Conservation (phyloP, 2,888 invertebrate species). For the Watsonalla binaria region DNA sequence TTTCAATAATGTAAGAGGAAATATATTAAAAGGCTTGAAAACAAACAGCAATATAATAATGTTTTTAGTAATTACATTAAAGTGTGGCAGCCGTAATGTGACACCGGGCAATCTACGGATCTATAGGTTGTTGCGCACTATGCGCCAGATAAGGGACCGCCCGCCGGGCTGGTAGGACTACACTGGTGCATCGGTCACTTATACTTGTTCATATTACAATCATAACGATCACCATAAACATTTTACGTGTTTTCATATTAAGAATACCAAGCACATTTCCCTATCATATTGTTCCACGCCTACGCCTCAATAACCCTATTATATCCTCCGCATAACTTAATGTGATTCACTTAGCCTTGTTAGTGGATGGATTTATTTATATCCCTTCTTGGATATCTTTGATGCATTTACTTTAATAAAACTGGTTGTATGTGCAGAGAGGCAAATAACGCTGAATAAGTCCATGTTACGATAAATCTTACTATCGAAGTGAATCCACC, state of each 20-base stretch:
- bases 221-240: slow-evolving; percentile 1
- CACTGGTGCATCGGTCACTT: slow-evolving; percentile 1
- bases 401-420: background rate
- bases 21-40: background rate
- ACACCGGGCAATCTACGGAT: slow-evolving; percentile 15
- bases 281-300: slow-evolving; percentile 2
- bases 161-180: slow-evolving; percentile 13
- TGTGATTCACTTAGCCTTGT: slow-evolving; percentile 1
- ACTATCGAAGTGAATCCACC: background rate
- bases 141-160: slow-evolving; percentile 13
- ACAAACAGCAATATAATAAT: background rate
- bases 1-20: background rate
- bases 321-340: background rate
- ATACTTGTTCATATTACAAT: slow-evolving; percentile 1
- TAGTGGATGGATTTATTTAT: background rate
- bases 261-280: slow-evolving; percentile 1
- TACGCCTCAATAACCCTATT: background rate
- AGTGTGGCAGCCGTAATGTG: slow-evolving; percentile 13
- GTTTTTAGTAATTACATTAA: background rate
- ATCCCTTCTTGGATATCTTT: background rate
- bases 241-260: slow-evolving; percentile 2
- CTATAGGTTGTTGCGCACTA: slow-evolving; percentile 7
- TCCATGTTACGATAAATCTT: background rate
- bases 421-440: background rate
- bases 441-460: background rate